Evolutionary conservation across 1,140 invertebrate genomes (phyloP).

Genomic region (Eufriesea mexicana): DNA sequence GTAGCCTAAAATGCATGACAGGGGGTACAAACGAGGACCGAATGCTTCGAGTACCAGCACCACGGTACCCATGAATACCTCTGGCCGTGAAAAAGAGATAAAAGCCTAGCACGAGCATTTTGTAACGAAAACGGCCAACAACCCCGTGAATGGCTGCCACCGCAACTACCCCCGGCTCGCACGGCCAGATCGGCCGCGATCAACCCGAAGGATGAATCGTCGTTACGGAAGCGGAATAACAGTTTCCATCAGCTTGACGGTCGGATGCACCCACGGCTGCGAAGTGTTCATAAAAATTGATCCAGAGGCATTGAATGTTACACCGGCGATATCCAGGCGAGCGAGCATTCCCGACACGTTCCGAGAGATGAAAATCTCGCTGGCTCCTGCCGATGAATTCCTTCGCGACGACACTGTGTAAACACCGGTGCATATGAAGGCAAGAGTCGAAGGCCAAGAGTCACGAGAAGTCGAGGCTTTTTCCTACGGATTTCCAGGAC

Average conservation of each 20-base stretch:
- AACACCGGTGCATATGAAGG: conserved; percentile 42
- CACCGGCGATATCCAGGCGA: not conserved
- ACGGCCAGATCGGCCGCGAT: not conserved
- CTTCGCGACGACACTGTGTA: conserved; percentile 31
- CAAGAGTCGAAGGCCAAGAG: not conserved
- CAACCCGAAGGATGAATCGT: not conserved
- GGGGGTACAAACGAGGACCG: too few species aligned
- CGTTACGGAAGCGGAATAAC: not conserved
- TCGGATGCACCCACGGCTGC: not conserved
- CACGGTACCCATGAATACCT: too few species aligned
- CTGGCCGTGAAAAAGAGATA: too few species aligned
- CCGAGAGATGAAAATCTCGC: conserved; percentile 53
- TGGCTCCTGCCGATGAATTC: conserved; percentile 48
- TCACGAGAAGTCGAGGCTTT: conserved; percentile 18
- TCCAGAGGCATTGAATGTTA: not conserved
- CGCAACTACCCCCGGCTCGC: not conserved
- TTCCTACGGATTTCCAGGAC: conserved; percentile 41
- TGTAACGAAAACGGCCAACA: too few species aligned
- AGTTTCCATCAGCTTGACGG: not conserved
- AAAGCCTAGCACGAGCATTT: too few species aligned
- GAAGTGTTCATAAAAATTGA: conserved; percentile 23
- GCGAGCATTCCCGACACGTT: conserved; percentile 6
- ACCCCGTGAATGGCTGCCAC: too few species aligned
- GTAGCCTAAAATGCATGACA: too few species aligned
- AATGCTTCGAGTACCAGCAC: too few species aligned